Conservation (phyloP, 2,888 invertebrate genomes). For the Sminthurinus aureus region DNA sequence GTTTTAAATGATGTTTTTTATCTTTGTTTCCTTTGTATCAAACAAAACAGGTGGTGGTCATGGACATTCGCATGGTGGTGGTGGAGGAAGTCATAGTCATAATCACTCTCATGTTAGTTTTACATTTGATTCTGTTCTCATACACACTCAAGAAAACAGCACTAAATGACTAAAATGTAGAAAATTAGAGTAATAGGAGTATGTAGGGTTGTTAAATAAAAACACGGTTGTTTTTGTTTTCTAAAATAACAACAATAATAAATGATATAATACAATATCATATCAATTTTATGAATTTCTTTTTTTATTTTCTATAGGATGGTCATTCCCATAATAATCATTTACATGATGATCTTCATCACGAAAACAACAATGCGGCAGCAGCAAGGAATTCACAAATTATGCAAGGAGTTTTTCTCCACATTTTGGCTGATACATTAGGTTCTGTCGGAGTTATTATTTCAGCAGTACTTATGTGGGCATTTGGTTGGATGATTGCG, state of each 20-base stretch:
- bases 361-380: conserved; percentile 42
- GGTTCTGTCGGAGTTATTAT: conserved; percentile 97
- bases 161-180: neutral
- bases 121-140: neutral
- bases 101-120: conserved; percentile 35
- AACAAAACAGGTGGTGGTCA: conserved; percentile 64
- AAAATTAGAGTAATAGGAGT: neutral
- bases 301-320: conserved; percentile 6
- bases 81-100: conserved; percentile 63
- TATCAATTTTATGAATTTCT: neutral
- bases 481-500: conserved; percentile 98
- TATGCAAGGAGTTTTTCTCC: conserved; percentile 95
- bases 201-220: too few relatives aligned
- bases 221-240: neutral
- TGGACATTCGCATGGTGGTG: conserved; percentile 65
- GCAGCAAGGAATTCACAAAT: conserved; percentile 78
- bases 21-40: neutral
- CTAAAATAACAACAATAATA: too few relatives aligned
- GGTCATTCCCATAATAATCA: conserved; percentile 62
- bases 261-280: too few relatives aligned
- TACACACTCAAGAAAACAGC: neutral
- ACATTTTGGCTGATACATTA: conserved; percentile 94
- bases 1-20: neutral
- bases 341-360: conserved; percentile 34
- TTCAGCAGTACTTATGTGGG: conserved; percentile 90